phyloP scores from a whole-genome alignment of 2,888 invertebrate genomes.

The Homarus gammarus region DNA sequence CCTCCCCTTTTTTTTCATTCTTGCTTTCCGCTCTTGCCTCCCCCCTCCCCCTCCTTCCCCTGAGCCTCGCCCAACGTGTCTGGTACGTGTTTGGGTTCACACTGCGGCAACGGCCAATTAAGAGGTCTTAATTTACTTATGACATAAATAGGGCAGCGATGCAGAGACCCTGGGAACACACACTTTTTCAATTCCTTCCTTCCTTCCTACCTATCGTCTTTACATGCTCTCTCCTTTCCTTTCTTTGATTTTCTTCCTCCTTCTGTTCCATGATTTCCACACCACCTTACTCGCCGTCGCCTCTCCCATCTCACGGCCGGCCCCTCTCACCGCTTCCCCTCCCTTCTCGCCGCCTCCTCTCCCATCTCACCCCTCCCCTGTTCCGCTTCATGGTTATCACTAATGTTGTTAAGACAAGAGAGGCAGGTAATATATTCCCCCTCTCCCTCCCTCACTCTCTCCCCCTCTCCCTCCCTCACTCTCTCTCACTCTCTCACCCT shows the following conservation, averaged over 20 bases:
- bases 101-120: not conserved
- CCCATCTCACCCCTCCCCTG: too few relatives aligned
- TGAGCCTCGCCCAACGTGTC: not conserved
- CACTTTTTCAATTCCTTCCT: not conserved
- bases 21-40: not conserved
- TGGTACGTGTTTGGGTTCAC: not conserved
- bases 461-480: too few relatives aligned
- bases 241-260: not conserved
- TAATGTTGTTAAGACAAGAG: too few relatives aligned
- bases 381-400: too few relatives aligned
- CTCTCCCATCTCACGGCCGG: not conserved
- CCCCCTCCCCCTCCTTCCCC: not conserved
- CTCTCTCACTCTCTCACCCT: too few relatives aligned
- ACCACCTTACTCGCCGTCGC: not conserved
- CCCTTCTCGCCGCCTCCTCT: not conserved
- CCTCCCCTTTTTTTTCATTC: not conserved
- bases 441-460: too few relatives aligned
- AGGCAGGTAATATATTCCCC: too few relatives aligned
- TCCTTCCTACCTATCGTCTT: not conserved
- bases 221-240: not conserved
- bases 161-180: not conserved
- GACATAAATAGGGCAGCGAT: not conserved
- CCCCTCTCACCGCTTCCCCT: not conserved
- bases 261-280: not conserved
- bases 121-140: not conserved